Percentiles rank a stretch among this genome's conserved stretches.
These are phyloP conservation scores for Chelonia mydas DNA, from an alignment of 2,797 vertebrate genomes.

Conservation along the genomic window DNA sequence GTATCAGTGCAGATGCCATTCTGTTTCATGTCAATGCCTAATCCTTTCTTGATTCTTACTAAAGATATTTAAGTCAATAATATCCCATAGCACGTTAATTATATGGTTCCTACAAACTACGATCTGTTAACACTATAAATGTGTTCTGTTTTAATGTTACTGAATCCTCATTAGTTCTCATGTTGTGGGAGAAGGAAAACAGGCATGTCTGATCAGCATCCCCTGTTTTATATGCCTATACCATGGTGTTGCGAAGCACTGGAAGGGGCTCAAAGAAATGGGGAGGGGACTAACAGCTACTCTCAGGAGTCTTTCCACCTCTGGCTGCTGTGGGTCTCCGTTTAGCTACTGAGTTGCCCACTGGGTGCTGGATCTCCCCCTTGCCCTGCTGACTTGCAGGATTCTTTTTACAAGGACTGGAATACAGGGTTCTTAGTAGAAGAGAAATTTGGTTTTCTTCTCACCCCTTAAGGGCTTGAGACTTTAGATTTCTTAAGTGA, in stretches of 20 bases:
- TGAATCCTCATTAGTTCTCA: background rate
- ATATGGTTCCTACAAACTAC: constrained; percentile 70
- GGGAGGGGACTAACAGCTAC: background rate
- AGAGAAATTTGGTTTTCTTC: background rate
- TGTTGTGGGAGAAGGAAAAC: background rate
- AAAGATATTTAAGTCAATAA: constrained; percentile 73
- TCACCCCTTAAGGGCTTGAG: background rate
- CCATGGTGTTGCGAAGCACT: background rate
- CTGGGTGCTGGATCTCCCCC: background rate
- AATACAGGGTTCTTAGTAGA: background rate
- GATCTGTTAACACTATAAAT: constrained; percentile 64
- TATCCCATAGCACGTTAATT: constrained; percentile 70
- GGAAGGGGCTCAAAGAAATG: background rate
- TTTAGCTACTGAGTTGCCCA: accelerated
- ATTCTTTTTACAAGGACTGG: background rate
- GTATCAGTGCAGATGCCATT: constrained; percentile 58
- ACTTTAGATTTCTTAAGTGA: background rate
- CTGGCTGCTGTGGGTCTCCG: background rate
- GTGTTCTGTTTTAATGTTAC: constrained; percentile 63
- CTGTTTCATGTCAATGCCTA: constrained; percentile 68
- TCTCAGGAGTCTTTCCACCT: background rate
- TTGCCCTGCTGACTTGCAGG: background rate
- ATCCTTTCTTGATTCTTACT: constrained; percentile 73
- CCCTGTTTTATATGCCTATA: background rate
- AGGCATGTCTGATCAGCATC: background rate